Percentiles rank a stretch among this genome's conserved stretches.
These are phyloP conservation scores for Lordiphosa collinella DNA, from an alignment of 1,140 invertebrate genomes.

Conservation along the genomic window DNA sequence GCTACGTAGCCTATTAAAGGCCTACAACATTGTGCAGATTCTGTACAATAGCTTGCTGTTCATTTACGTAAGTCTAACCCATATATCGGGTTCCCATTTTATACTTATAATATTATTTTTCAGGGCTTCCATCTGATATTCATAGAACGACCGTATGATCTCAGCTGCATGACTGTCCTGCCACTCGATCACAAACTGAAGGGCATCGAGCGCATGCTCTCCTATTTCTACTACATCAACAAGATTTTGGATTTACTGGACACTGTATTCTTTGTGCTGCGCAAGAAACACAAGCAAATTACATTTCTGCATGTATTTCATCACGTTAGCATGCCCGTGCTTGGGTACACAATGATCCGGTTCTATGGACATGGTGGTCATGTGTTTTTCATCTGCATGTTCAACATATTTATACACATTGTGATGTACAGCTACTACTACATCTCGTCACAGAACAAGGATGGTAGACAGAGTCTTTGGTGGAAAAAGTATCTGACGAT, in stretches of 20 bases:
- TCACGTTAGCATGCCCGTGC: constrained; percentile 81
- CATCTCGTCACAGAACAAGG: constrained; percentile 11
- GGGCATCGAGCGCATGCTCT: constrained; percentile 15
- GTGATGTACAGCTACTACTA: constrained; percentile 32
- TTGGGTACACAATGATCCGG: constrained; percentile 4
- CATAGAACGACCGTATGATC: constrained; percentile 5
- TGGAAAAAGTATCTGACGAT: constrained; percentile 37
- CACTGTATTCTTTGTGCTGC: constrained; percentile 53
- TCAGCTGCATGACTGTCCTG: constrained; percentile 24
- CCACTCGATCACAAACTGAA: constrained; percentile 34
- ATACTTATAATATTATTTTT: not conserved
- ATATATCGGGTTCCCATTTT: too few relatives aligned
- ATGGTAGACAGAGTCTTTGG: constrained; percentile 14
- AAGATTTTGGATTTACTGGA: constrained; percentile 49
- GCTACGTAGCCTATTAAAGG: constrained; percentile 86
- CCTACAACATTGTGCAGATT: constrained; percentile 89
- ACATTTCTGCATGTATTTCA: constrained; percentile 45
- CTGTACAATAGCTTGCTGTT: constrained; percentile 26
- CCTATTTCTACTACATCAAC: constrained; percentile 36
- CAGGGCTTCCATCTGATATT: constrained; percentile 19
- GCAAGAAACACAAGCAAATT: constrained; percentile 48
- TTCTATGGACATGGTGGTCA: constrained; percentile 82
- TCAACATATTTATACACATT: constrained; percentile 16
- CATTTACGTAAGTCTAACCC: constrained; percentile 14
- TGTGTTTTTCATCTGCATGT: constrained; percentile 32